Conservation (phyloP, 2,797 vertebrate species). For the Gephyroberyx darwinii region DNA sequence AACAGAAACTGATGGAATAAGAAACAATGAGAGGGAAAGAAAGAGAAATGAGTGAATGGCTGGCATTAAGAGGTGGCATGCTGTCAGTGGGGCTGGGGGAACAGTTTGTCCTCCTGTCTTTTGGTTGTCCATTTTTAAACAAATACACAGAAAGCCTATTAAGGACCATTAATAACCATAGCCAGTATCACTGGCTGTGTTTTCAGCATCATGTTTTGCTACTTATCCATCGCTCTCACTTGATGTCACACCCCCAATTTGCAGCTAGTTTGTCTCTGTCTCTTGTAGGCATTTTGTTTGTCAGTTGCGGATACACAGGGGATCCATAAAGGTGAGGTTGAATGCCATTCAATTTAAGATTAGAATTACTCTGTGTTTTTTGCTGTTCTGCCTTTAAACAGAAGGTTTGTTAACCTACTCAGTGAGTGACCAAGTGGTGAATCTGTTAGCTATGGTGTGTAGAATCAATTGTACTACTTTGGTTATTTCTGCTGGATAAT, state of each 20-base stretch:
- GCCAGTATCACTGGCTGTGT: not conserved
- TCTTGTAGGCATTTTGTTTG: too few species aligned
- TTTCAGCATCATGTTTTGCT: not conserved
- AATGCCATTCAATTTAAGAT: too few species aligned
- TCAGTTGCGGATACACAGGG: too few species aligned
- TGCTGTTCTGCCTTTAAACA: too few species aligned
- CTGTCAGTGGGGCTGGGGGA: slow-evolving; percentile 27
- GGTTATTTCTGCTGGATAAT: too few species aligned
- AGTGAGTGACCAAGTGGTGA: too few species aligned
- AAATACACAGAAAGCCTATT: slow-evolving; percentile 27
- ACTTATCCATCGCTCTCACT: not conserved
- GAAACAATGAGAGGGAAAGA: slow-evolving; percentile 45
- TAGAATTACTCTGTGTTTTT: too few species aligned
- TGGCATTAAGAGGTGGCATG: slow-evolving; percentile 36
- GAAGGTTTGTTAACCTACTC: too few species aligned
- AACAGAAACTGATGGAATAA: slow-evolving; percentile 39
- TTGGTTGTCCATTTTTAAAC: slow-evolving; percentile 24
- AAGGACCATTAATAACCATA: slow-evolving; percentile 22
- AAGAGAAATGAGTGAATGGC: slow-evolving; percentile 32
- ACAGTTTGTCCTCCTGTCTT: slow-evolving; percentile 15
- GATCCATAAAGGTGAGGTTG: too few species aligned
- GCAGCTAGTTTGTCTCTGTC: too few species aligned
- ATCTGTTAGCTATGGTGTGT: too few species aligned
- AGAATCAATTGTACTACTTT: too few species aligned
- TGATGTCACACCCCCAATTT: not conserved